phyloP scores from a whole-genome alignment of 1,140 invertebrate species.

The Helicoverpa armigera region DNA sequence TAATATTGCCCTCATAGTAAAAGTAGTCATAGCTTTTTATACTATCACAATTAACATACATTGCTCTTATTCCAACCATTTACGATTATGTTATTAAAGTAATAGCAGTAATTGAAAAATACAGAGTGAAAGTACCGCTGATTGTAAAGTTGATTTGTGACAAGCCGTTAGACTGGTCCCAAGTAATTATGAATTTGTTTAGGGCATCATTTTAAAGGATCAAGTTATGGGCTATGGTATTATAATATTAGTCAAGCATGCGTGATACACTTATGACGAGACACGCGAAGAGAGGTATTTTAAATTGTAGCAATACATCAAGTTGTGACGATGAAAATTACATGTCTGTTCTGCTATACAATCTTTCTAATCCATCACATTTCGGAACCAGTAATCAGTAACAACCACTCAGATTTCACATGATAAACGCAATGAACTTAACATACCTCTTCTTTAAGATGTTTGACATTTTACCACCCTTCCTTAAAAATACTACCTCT shows the following conservation, averaged over 20 bases:
- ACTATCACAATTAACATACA: constrained; percentile 45
- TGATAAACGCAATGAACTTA: neutral
- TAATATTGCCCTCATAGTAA: constrained; percentile 13
- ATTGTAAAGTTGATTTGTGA: constrained; percentile 48
- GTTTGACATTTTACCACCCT: neutral
- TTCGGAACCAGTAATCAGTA: neutral
- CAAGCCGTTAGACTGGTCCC: constrained; percentile 28
- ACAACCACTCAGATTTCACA: neutral
- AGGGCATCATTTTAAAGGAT: constrained; percentile 26
- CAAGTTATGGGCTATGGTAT: constrained; percentile 26
- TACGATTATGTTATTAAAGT: constrained; percentile 53
- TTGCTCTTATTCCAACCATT: constrained; percentile 49
- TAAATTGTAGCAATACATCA: constrained; percentile 29
- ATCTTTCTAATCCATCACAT: constrained; percentile 6
- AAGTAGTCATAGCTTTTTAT: constrained; percentile 25
- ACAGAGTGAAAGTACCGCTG: constrained; percentile 48
- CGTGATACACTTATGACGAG: constrained; percentile 22
- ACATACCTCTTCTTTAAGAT: neutral
- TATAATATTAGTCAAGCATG: constrained; percentile 18
- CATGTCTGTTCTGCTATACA: neutral
- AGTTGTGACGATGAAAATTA: constrained; percentile 8
- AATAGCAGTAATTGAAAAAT: constrained; percentile 55
- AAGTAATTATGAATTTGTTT: constrained; percentile 34
- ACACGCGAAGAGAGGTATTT: constrained; percentile 25
- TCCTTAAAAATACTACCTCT: no score